These are phyloP conservation scores for Aptenodytes forsteri DNA, from an alignment of 2,113 vertebrate species.

Conservation along the genomic window DNA sequence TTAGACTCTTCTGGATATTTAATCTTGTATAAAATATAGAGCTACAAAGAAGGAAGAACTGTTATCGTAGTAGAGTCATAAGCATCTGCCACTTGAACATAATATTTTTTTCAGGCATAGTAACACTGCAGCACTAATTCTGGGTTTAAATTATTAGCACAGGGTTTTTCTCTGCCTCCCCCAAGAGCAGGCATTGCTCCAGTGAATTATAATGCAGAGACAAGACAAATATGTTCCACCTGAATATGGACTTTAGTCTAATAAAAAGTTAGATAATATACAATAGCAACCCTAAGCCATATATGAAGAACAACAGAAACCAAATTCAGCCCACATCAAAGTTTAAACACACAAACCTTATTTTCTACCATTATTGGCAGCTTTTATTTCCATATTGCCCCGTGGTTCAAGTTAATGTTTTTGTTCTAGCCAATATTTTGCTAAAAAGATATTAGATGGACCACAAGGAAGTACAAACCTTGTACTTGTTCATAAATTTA, in stretches of 20 bases:
- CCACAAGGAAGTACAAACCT: not conserved
- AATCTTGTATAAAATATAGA: not conserved
- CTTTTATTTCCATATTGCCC: not conserved
- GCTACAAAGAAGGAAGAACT: accelerated
- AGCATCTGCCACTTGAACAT: not conserved
- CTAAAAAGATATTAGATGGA: not conserved
- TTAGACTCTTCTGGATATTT: not conserved
- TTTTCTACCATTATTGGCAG: not conserved
- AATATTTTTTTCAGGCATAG: not conserved
- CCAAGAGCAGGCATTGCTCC: not conserved
- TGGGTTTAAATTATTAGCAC: not conserved
- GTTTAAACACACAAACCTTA: not conserved
- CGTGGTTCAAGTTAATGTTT: not conserved
- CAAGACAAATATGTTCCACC: not conserved
- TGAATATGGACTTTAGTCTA: not conserved
- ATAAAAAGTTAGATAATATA: not conserved
- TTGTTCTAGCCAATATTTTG: not conserved
- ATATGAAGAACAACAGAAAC: not conserved
- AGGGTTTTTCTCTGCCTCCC: not conserved
- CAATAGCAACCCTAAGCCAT: not conserved
- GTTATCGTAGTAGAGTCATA: not conserved
- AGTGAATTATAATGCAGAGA: not conserved
- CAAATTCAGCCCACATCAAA: not conserved
- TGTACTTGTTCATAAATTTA: not conserved
- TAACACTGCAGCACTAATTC: not conserved